These are phyloP conservation scores for Pseudolycoriella hygida DNA, from an alignment of 2,888 invertebrate species.

Conservation along the genomic window DNA sequence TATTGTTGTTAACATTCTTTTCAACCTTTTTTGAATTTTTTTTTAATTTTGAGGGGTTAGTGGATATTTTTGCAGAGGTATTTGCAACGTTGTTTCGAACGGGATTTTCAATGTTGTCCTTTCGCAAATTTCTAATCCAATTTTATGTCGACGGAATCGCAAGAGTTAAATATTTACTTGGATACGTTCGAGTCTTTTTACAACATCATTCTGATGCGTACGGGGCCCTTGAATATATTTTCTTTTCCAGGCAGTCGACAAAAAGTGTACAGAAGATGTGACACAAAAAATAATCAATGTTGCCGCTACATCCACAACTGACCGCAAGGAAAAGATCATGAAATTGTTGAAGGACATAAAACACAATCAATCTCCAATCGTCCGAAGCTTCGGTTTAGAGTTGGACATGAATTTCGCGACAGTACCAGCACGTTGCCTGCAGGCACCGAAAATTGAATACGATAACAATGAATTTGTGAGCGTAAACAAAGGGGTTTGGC, in stretches of 20 bases:
- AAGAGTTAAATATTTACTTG: no score
- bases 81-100: no score
- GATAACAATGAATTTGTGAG: conserved; percentile 10
- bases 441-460: conserved; percentile 57
- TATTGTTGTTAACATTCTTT: no score
- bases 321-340: conserved; percentile 64
- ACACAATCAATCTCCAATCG: conserved; percentile 29
- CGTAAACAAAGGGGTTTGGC: conserved; percentile 13
- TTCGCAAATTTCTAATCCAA: no score
- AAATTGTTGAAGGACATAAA: conserved; percentile 22
- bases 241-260: conserved; percentile 28
- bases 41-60: no score
- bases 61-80: no score
- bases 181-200: no score
- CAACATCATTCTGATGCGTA: no score
- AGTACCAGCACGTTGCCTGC: conserved; percentile 60
- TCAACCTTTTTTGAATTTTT: no score
- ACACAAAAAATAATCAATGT: conserved; percentile 71
- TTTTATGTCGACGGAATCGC: no score
- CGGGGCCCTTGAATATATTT: conserved; percentile 19
- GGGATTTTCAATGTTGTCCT: no score
- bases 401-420: conserved; percentile 56
- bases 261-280: conserved; percentile 69
- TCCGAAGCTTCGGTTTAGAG: conserved; percentile 66
- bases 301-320: conserved; percentile 66